Conservation (phyloP, 2,797 vertebrate genomes). For the Cryptoprocta ferox region DNA sequence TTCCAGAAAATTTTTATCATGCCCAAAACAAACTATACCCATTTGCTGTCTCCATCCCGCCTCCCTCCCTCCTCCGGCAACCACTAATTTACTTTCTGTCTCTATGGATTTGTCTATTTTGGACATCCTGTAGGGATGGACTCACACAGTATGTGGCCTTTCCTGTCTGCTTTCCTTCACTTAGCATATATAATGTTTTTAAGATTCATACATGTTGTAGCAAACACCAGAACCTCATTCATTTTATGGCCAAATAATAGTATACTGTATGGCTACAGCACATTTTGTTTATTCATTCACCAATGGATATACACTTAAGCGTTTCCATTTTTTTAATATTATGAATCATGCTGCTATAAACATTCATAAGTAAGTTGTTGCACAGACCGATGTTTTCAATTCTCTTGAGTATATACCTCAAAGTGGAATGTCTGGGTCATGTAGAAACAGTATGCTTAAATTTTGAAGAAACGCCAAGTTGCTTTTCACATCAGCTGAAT, state of each 20-base stretch:
- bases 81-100: background rate
- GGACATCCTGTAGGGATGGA: background rate
- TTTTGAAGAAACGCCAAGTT: constrained; percentile 14
- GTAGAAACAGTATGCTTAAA: background rate
- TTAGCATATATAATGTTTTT: background rate
- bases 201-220: background rate
- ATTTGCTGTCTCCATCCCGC: background rate
- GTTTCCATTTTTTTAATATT: background rate
- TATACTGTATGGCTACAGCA: background rate
- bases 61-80: background rate
- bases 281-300: background rate
- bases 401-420: background rate
- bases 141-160: background rate
- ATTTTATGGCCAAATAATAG: background rate
- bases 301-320: background rate
- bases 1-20: constrained; percentile 17
- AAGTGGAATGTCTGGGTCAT: background rate
- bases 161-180: background rate
- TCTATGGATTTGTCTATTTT: background rate
- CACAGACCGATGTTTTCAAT: background rate
- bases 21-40: background rate
- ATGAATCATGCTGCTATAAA: background rate
- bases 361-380: background rate
- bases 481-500: background rate
- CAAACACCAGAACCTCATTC: background rate